Evolutionary conservation across 2,797 vertebrate species (phyloP), one percentile per base, ranked within the genome.

Genomic region (Lindbergichthys nudifrons): DNA sequence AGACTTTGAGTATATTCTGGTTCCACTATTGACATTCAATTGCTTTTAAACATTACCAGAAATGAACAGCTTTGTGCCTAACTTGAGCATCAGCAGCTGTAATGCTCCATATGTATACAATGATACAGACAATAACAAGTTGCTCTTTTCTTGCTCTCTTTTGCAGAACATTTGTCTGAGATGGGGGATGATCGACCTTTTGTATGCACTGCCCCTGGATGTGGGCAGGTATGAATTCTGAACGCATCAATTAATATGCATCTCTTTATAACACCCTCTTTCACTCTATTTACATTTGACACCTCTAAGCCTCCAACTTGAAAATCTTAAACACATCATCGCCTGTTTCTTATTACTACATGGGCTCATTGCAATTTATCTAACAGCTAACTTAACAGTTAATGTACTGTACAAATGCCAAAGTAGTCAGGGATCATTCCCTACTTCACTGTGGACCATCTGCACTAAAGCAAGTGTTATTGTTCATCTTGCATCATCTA

Each of bases 171-270:
- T 82, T 74, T 46, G 54, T 87, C 78, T 70, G 89, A 93, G 92
- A 99, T 99, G 98, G 98, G 97, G 91, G 98, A 99, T 95, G 98
- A 99, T 93, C 93, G 97, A 80, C 98, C 98, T 79, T 99, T 99
- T 93, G 97, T 97, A 92, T 99, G 98, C 94, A 93, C 90, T 86
- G 97, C 97, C 81, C 96, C 93, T 1, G 98, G 98, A 89, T 99
- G 98, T 85, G 98, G 98, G 92, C 98, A 99, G 97, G 97, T 99
- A 95, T 77, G 93, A 64, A 54, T 50, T 69, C 4, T 48, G 16
- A 50, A 21, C 6, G 16, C 6, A 30, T 75, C 6, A 4, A 53
- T 58, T 46, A 4, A 16, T 30, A 45, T 70, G 10, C 16, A 56
- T 39, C 19, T 50, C 16, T 56, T 0, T 10, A 21, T 18, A 16